These are phyloP conservation scores for Noctua pronuba DNA, from an alignment of 2,888 invertebrate species.

Conservation along the genomic window DNA sequence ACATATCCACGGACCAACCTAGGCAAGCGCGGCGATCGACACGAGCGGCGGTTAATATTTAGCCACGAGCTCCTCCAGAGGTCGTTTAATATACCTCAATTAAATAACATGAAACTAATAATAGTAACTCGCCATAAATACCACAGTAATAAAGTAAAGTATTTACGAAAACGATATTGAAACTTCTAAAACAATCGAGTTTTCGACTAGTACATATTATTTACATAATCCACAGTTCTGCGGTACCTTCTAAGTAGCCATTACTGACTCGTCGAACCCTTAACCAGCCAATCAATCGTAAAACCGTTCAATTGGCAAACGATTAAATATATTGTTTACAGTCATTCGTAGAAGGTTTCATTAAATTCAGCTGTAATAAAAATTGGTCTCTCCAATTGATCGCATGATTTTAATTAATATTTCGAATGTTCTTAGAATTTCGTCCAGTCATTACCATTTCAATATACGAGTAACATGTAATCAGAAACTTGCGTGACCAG, in stretches of 20 bases:
- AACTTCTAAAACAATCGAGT: neutral
- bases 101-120: neutral
- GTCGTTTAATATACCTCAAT: neutral
- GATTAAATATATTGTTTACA: neutral
- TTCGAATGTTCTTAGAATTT: conserved; percentile 21
- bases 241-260: neutral
- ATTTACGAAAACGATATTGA: neutral
- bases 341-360: conserved; percentile 2
- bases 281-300: neutral
- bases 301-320: neutral
- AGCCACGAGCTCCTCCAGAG: no score
- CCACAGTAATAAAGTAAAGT: neutral
- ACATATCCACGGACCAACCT: neutral
- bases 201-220: neutral
- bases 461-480: conserved; percentile 9
- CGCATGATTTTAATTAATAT: conserved; percentile 19
- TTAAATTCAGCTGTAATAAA: neutral
- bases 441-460: conserved; percentile 1
- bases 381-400: neutral
- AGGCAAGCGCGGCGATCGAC: neutral
- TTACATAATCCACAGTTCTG: neutral
- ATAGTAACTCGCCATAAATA: neutral
- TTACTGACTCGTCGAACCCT: neutral
- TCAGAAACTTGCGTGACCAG: conserved; percentile 14
- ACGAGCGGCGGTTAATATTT: neutral